Base-by-base conservation (phyloP, 2,888 invertebrate genomes). In the Aporophyla lueneburgensis region DNA sequence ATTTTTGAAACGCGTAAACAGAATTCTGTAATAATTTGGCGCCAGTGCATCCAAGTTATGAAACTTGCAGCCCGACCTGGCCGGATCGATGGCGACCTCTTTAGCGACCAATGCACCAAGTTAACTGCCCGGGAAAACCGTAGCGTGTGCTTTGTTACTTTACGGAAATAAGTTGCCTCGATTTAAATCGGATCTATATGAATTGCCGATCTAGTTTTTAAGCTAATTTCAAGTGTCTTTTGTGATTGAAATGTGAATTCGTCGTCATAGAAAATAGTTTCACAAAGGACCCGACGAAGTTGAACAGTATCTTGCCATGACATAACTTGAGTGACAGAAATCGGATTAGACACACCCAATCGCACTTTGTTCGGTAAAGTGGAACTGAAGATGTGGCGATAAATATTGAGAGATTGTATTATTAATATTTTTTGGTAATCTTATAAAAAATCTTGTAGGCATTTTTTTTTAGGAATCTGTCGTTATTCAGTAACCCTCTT, bases 31-130 rank as follows among this genome's bases (percentile, higher is more conserved):
- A 87, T 90, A 90, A 91, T 92, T 93, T 90, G 92, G 93, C 92
- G 93, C 91, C 91, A 89, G 90, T 92, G 92, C 92, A 91, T 87
- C 89, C 87, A 90, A 91, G 86, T 92, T 90, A 90, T 89, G 88
- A 88, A 89, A 90, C 89, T 86, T 88, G 88, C 89, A 89, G 80
- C 88, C 88, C 92, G 93, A 93, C 93, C 93, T 89, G 92, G 87
- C 88, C 86, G 89, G 95, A 96, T 96, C 96, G 96, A 96, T 96
- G 88, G 86, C 93, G 96, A 96, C 96, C 96, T 93, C 94, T 93
- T 96, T 96, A 93, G 92, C 93, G 96, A 94, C 92, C 96, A 92
- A 94, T 96, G 96, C 96, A 96, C 96, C 94, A 92, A 92, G 93
- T 92, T 89, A 89, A 90, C 92, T 91, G 92, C 93, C 94, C 92